Conservation (phyloP, 2,888 invertebrate species). For the Amphimallon solstitiale region DNA sequence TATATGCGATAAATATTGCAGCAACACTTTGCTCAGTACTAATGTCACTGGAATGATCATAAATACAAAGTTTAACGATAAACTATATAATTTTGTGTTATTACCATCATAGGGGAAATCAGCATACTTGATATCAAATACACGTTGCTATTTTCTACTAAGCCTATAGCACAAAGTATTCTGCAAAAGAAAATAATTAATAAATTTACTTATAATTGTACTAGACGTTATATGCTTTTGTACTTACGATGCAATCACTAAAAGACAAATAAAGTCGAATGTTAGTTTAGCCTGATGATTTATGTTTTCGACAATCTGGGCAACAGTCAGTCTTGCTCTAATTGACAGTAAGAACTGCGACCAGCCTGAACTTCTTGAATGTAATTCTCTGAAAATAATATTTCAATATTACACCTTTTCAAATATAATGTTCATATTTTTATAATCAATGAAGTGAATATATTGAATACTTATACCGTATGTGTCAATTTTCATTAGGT, state of each 20-base stretch:
- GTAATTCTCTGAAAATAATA: conserved; percentile 13
- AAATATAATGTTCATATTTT: too few relatives aligned
- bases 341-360: conserved; percentile 73
- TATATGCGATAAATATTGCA: too few relatives aligned
- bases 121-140: conserved; percentile 83
- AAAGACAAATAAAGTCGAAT: conserved; percentile 79
- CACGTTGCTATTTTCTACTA: conserved; percentile 79
- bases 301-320: conserved; percentile 77
- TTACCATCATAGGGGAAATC: conserved; percentile 82
- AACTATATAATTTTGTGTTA: not conserved
- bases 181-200: conserved; percentile 58
- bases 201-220: conserved; percentile 2
- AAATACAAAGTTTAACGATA: too few relatives aligned
- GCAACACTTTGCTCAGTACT: too few relatives aligned
- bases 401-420: too few relatives aligned
- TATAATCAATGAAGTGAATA: too few relatives aligned
- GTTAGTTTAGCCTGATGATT: conserved; percentile 75
- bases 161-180: conserved; percentile 76
- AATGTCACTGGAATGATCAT: too few relatives aligned
- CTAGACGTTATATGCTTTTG: not conserved
- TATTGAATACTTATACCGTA: too few relatives aligned
- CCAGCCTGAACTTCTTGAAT: conserved; percentile 63
- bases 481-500: too few relatives aligned
- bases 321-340: conserved; percentile 74
- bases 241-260: conserved; percentile 75